These are phyloP conservation scores for Dromaius novaehollandiae DNA, from an alignment of 2,113 vertebrate genomes.

Conservation along the genomic window DNA sequence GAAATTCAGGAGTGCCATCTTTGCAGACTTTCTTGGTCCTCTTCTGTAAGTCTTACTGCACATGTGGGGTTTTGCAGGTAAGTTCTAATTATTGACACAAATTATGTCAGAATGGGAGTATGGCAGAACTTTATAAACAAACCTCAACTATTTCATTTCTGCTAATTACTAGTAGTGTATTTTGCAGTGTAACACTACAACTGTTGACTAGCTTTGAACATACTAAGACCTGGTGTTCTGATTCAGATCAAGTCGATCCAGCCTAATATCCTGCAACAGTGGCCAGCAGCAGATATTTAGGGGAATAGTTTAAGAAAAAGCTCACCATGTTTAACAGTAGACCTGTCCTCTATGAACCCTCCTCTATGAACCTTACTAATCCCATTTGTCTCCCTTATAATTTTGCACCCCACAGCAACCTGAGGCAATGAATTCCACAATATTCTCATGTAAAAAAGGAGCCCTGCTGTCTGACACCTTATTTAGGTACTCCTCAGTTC, in stretches of 20 bases:
- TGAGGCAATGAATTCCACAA: not conserved
- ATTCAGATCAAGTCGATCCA: not conserved
- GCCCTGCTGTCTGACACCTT: not conserved
- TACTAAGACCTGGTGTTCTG: not conserved
- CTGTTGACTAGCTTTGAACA: not conserved
- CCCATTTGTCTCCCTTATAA: not conserved
- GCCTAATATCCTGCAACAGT: accelerated
- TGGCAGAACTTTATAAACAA: not conserved
- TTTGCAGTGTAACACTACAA: not conserved
- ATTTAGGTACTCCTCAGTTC: not conserved
- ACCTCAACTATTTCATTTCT: not conserved
- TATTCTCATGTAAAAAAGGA: not conserved
- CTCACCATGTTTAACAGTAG: not conserved
- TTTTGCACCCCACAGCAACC: not conserved
- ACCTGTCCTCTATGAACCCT: not conserved
- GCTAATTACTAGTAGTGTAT: not conserved
- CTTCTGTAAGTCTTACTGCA: not conserved
- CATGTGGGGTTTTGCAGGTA: not conserved
- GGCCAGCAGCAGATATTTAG: not conserved
- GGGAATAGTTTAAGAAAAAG: not conserved
- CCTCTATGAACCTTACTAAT: not conserved
- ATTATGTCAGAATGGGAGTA: not conserved
- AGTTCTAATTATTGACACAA: not conserved
- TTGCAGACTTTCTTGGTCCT: not conserved
- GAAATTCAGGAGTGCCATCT: not conserved